These are phyloP conservation scores for Yasuhikotakia modesta DNA, from an alignment of 2,797 vertebrate genomes.

Conservation along the genomic window DNA sequence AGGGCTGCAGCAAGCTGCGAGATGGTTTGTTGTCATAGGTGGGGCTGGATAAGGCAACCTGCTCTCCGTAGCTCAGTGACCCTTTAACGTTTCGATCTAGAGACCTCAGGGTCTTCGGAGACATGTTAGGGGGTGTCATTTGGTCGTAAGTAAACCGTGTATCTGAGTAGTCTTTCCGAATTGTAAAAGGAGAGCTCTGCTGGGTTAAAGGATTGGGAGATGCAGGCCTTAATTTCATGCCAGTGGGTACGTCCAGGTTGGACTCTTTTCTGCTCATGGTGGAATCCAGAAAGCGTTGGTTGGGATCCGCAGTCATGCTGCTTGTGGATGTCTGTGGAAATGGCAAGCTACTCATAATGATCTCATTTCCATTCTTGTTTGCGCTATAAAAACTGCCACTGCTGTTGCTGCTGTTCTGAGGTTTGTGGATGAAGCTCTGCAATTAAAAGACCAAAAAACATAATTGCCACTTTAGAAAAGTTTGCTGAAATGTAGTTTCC, in stretches of 20 bases:
- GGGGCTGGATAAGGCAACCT: conserved; percentile 57
- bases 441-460: neutral
- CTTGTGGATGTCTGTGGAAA: conserved; percentile 54
- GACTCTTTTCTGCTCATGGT: conserved; percentile 51
- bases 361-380: conserved; percentile 36
- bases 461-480: neutral
- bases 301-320: conserved; percentile 41
- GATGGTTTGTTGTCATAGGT: conserved; percentile 53
- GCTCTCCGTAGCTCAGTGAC: conserved; percentile 58
- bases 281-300: conserved; percentile 49
- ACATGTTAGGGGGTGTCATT: conserved; percentile 64
- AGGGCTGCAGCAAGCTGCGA: conserved; percentile 4
- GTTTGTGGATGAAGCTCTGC: conserved; percentile 3
- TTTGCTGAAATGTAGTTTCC: neutral
- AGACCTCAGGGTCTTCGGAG: conserved; percentile 45
- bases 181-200: conserved; percentile 59
- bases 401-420: conserved; percentile 33
- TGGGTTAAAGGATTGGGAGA: conserved; percentile 63
- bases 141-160: conserved; percentile 43
- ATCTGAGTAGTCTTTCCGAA: conserved; percentile 53
- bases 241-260: neutral
- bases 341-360: conserved; percentile 50
- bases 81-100: conserved; percentile 60
- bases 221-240: conserved; percentile 22
- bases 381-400: conserved; percentile 19